These are phyloP conservation scores for Bombus difficillimus DNA, from an alignment of 1,140 invertebrate genomes.

Conservation along the genomic window DNA sequence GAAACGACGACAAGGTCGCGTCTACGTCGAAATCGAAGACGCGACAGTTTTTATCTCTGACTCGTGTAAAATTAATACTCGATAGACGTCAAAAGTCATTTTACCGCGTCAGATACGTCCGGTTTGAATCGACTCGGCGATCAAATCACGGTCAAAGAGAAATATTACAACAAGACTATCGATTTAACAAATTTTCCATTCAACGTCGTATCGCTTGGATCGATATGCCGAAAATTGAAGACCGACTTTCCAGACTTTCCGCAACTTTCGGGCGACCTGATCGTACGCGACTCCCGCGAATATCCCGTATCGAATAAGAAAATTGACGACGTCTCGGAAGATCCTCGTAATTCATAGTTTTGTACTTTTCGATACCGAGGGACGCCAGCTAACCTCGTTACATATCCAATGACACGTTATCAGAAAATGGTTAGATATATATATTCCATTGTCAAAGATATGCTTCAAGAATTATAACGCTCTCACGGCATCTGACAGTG, in stretches of 20 bases:
- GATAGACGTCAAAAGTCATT: too few relatives aligned
- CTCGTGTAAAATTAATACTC: neutral
- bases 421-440: neutral
- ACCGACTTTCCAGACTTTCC: conserved; percentile 31
- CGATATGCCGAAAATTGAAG: conserved; percentile 16
- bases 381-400: conserved; percentile 60
- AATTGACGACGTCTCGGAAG: neutral
- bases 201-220: neutral
- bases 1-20: too few relatives aligned
- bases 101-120: too few relatives aligned
- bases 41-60: too few relatives aligned
- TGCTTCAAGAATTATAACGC: conserved; percentile 46
- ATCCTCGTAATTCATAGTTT: conserved; percentile 39
- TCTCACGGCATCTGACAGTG: neutral
- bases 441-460: conserved; percentile 16
- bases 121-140: too few relatives aligned
- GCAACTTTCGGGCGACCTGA: conserved; percentile 22
- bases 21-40: too few relatives aligned
- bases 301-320: neutral
- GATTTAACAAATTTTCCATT: neutral
- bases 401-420: neutral
- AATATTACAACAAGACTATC: conserved; percentile 14
- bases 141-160: neutral
- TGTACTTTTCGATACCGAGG: conserved; percentile 3
- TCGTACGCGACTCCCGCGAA: neutral